Percentiles rank a stretch among this genome's conserved stretches.
These are phyloP conservation scores for Mormyrus proboscirostris DNA, from an alignment of 2,797 vertebrate genomes.

Conservation along the genomic window DNA sequence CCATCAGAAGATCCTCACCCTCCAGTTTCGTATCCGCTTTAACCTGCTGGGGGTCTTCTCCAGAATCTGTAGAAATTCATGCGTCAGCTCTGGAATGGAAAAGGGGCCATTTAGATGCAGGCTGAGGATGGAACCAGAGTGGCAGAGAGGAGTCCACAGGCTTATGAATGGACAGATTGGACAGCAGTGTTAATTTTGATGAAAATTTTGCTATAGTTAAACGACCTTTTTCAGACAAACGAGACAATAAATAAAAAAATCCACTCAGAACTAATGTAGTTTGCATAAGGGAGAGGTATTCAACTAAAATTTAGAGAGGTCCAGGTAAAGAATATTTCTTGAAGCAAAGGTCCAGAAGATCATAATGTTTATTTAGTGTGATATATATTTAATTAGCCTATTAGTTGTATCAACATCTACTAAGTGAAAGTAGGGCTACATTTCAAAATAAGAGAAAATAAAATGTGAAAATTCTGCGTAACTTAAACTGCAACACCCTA, in stretches of 20 bases:
- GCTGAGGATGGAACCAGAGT: background rate
- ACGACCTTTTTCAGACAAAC: background rate
- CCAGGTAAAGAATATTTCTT: background rate
- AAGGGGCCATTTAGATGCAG: background rate
- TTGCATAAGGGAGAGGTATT: background rate
- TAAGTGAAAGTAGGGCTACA: no score
- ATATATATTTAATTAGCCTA: no score
- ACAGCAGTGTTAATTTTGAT: background rate
- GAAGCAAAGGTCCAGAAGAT: no score
- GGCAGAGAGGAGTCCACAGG: background rate
- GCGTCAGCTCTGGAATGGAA: constrained; percentile 82
- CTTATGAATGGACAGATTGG: background rate
- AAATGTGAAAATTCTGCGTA: no score
- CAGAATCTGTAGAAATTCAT: constrained; percentile 96
- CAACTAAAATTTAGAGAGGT: background rate
- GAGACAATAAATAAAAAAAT: background rate
- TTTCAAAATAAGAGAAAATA: no score
- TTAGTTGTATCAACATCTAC: no score
- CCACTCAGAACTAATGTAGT: background rate
- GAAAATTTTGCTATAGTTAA: no score
- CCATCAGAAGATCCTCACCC: constrained; percentile 60
- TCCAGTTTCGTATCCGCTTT: constrained; percentile 97
- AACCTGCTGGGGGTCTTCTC: constrained; percentile 96
- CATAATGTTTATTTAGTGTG: no score
- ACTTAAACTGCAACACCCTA: no score